Conservation (phyloP, 1,140 invertebrate genomes). For the Papilio dardanus region DNA sequence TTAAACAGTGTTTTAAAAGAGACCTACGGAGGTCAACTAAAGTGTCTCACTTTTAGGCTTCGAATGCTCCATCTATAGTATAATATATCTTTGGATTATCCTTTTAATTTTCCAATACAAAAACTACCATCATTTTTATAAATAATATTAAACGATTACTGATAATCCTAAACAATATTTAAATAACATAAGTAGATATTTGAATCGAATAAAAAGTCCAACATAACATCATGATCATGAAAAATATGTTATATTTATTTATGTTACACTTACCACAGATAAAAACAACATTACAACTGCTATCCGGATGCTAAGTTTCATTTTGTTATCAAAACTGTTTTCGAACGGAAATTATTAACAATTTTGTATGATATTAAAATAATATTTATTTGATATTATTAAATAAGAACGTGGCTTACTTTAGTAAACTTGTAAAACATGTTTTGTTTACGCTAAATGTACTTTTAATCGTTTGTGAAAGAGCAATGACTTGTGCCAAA, state of each 20-base stretch:
- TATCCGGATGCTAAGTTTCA: background rate
- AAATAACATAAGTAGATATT: constrained; percentile 10
- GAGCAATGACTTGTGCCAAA: constrained; percentile 27
- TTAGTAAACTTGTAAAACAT: background rate
- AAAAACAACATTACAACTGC: background rate
- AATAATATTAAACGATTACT: background rate
- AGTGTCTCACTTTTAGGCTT: no score
- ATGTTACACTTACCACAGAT: background rate
- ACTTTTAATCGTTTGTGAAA: constrained; percentile 33
- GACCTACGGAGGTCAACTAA: no score
- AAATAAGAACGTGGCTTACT: background rate
- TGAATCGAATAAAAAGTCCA: constrained; percentile 14
- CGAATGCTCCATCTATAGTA: no score
- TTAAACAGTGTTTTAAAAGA: no score
- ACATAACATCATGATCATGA: constrained; percentile 42
- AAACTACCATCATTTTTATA: background rate
- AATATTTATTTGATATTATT: background rate
- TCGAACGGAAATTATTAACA: background rate
- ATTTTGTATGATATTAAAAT: background rate
- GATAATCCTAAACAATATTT: background rate
- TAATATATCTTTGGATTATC: no score
- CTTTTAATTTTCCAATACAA: background rate
- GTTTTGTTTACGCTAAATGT: background rate
- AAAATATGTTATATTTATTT: constrained; percentile 38
- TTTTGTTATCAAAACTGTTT: no score